A percentile compares a stretch with the other conserved stretches of the same genome.
Evolutionary conservation across 2,797 vertebrate species (phyloP).

Genomic region (Neomorphus geoffroyi): DNA sequence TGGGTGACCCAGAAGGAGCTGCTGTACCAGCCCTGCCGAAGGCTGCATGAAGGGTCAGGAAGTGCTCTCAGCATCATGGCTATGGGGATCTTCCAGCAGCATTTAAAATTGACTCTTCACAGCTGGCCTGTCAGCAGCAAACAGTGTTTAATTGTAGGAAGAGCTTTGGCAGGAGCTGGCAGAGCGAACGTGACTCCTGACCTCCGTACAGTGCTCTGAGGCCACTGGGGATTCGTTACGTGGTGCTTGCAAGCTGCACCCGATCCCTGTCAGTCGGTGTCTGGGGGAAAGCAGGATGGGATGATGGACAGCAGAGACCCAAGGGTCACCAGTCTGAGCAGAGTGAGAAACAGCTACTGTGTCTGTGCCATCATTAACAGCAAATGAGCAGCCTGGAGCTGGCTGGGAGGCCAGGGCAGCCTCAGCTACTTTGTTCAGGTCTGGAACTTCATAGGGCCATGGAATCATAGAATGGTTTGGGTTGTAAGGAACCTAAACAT

Average conservation of each 20-base stretch:
- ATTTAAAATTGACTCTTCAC: background rate
- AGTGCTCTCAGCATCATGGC: background rate
- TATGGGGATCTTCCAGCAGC: background rate
- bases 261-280: fast-evolving
- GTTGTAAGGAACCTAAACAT: too few species aligned
- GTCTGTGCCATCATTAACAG: background rate
- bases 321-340: background rate
- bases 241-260: background rate
- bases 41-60: background rate
- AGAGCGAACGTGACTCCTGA: background rate
- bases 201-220: background rate
- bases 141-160: background rate
- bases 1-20: fast-evolving
- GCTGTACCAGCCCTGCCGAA: background rate
- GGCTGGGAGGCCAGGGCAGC: background rate
- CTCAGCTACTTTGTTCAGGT: background rate
- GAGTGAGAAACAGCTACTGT: background rate
- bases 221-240: fast-evolving
- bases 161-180: background rate
- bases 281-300: background rate
- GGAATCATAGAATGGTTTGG: too few species aligned
- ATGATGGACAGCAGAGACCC: background rate
- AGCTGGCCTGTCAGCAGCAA: background rate
- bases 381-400: background rate
- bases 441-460: background rate